Evolutionary conservation across 2,888 invertebrate species (phyloP), one percentile per base, ranked within the genome.

Genomic region (Epistrophe eligans): DNA sequence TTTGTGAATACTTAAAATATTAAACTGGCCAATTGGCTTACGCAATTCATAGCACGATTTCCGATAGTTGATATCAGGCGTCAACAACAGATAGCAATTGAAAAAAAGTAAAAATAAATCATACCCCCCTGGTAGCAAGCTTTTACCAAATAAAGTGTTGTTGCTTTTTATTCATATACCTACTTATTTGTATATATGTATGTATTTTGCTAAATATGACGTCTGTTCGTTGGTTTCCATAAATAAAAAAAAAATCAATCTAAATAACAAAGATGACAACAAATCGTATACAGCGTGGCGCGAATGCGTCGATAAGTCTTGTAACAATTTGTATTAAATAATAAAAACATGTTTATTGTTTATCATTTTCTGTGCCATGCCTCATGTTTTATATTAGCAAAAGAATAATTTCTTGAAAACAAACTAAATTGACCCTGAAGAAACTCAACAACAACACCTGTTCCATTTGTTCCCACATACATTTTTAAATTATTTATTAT

Each of bases 261-360:
- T 62, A 40, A 62, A 76, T 52, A 70, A 43, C 19, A 55, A 73
- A 62, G 11, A 55, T 45, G 43, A 13, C 52, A 73, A 60, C 58
- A 19, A 58, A 73, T 77, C 60, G 32, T 35, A n/a, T 48, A 50
- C 19, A 43, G 5, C 38, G 17, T 11, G 35, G 5, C n/a, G 17
- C n/a, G 32, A 48, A 40, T 43, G 43, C 24, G 66, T 48, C 66
- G 17, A 45, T 64, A 66, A 48, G 32, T 48, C 38, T 19, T 48
- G 28, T 19, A 43, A 67, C 11, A 35, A 79, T 15, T 4, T 13
- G 0, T 6, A 48, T n/a, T n/a, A 11, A n/a, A 83, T 73, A 79
- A 83, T 19, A 83, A 84, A 52, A 84, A 84, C 79, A 79, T 84
- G 79, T 84, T 84, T 84, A 45, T 74, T 84, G 79, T 84, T 84